phyloP scores from a whole-genome alignment of 2,888 invertebrate species.

The Venustoraphidia nigricollis region DNA sequence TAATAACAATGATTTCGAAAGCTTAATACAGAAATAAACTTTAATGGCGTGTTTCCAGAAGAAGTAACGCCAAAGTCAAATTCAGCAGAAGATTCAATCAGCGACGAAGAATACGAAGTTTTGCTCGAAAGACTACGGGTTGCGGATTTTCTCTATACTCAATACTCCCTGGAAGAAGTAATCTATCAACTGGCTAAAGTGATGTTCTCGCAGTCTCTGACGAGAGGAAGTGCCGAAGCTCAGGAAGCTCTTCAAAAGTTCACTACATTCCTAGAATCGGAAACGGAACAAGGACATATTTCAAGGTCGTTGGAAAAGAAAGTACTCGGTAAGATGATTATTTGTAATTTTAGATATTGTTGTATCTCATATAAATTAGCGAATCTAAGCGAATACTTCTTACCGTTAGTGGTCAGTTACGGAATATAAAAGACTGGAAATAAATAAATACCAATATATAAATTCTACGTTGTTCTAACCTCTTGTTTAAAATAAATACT shows the following conservation, averaged over 20 bases:
- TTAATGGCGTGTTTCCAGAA: too few relatives aligned
- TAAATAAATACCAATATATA: too few relatives aligned
- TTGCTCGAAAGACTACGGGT: conserved; percentile 51
- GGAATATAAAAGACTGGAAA: too few relatives aligned
- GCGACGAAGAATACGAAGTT: conserved; percentile 44
- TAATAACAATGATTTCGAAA: too few relatives aligned
- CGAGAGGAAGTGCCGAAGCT: conserved; percentile 50
- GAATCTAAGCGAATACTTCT: too few relatives aligned
- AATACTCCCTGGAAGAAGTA: conserved; percentile 62
- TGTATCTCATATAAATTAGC: too few relatives aligned
- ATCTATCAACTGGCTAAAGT: conserved; percentile 70
- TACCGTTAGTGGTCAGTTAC: too few relatives aligned
- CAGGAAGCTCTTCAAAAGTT: conserved; percentile 59
- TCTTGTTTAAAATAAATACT: too few relatives aligned
- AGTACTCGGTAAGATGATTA: conserved; percentile 43
- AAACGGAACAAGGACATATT: conserved; percentile 57
- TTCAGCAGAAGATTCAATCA: neutral
- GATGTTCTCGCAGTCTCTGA: conserved; percentile 62
- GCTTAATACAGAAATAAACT: too few relatives aligned
- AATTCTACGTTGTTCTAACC: too few relatives aligned
- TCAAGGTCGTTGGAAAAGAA: conserved; percentile 60
- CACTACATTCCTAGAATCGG: conserved; percentile 55
- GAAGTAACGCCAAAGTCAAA: neutral
- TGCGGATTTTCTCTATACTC: conserved; percentile 56
- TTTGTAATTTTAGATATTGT: too few relatives aligned